Conservation (phyloP, 2,888 invertebrate species). For the Zygaena filipendulae region DNA sequence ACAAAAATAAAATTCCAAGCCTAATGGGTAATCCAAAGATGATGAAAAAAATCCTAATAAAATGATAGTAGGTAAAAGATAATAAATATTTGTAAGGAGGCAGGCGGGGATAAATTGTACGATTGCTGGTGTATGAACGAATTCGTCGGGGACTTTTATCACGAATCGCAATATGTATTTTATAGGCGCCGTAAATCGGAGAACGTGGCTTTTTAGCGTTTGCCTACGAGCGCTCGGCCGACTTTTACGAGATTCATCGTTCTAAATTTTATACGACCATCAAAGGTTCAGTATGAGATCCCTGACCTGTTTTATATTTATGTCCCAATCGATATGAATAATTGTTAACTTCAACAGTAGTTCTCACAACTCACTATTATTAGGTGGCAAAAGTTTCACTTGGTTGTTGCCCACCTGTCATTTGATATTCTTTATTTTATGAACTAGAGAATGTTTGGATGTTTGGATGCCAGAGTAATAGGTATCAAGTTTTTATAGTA, state of each 20-base stretch:
- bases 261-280: conserved; percentile 47
- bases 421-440: too few species aligned
- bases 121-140: conserved; percentile 44
- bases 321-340: conserved; percentile 36
- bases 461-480: too few species aligned
- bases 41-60: too few species aligned
- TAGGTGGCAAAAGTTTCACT: too few species aligned
- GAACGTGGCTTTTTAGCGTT: conserved; percentile 62
- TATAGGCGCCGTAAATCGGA: conserved; percentile 61
- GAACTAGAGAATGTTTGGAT: too few species aligned
- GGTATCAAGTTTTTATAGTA: too few species aligned
- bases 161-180: conserved; percentile 65
- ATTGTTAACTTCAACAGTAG: conserved; percentile 23
- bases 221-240: conserved; percentile 50
- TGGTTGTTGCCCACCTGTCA: too few species aligned
- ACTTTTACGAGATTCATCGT: conserved; percentile 57
- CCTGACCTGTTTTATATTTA: conserved; percentile 35
- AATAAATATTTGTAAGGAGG: too few species aligned
- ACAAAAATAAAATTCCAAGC: too few species aligned
- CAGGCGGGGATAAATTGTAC: conserved; percentile 44
- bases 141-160: conserved; percentile 57
- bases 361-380: too few species aligned
- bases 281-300: conserved; percentile 29
- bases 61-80: too few species aligned
- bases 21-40: too few species aligned